A percentile compares a stretch with the other conserved stretches of the same genome.
Conservation (phyloP, 2,888 invertebrate genomes). For the Augochlorella aurata region DNA sequence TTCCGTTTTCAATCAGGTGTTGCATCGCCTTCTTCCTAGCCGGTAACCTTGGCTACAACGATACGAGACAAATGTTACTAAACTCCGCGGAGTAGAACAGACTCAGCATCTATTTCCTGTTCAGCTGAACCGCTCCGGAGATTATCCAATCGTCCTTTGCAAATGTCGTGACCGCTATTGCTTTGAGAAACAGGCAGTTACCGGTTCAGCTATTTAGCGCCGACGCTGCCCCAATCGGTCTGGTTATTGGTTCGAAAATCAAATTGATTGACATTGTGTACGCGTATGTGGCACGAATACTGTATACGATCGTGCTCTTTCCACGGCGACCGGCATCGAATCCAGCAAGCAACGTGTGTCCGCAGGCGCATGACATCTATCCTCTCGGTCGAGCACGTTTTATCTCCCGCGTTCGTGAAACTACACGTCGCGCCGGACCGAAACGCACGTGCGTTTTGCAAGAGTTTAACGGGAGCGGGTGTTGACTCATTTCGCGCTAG, state of each 20-base stretch:
- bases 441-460: slow-evolving; percentile 65
- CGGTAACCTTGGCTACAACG: slow-evolving; percentile 52
- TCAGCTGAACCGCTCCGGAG: background rate
- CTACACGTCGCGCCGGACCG: slow-evolving; percentile 33
- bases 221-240: background rate
- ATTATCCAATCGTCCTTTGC: background rate
- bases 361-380: slow-evolving; percentile 9
- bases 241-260: slow-evolving; percentile 33
- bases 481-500: slow-evolving; percentile 65
- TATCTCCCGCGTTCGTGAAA: slow-evolving; percentile 49
- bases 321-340: slow-evolving; percentile 13
- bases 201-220: background rate
- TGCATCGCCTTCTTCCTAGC: slow-evolving; percentile 46
- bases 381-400: slow-evolving; percentile 25
- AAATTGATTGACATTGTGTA: slow-evolving; percentile 21
- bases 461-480: slow-evolving; percentile 32
- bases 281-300: slow-evolving; percentile 41
- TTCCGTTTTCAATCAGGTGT: slow-evolving; percentile 58
- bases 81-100: slow-evolving; percentile 18
- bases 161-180: background rate
- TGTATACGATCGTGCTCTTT: slow-evolving; percentile 27
- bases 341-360: slow-evolving; percentile 21
- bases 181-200: background rate
- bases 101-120: slow-evolving; percentile 30
- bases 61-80: slow-evolving; percentile 48